Conservation (phyloP, 2,113 vertebrate species). For the Probosciger aterrimus region DNA sequence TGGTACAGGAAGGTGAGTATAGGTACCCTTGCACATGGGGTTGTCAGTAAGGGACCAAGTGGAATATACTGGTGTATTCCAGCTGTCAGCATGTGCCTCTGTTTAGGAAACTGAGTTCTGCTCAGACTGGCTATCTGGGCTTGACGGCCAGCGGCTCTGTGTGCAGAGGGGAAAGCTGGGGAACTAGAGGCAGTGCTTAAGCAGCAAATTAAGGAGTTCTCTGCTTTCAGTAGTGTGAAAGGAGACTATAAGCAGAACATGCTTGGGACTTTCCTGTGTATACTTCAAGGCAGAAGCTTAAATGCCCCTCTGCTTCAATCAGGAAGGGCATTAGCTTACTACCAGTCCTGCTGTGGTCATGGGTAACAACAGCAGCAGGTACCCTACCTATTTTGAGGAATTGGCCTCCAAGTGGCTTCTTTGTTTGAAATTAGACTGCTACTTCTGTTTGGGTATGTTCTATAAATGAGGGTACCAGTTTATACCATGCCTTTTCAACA, state of each 20-base stretch:
- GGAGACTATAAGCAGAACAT: not conserved
- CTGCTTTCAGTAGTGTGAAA: not conserved
- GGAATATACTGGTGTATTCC: not conserved
- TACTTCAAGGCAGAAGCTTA: not conserved
- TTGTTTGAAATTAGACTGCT: not conserved
- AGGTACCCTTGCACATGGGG: not conserved
- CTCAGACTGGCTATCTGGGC: not conserved
- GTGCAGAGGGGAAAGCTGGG: not conserved
- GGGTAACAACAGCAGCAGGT: not conserved
- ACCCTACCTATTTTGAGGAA: not conserved
- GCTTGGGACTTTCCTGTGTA: not conserved
- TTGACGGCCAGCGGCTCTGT: not conserved
- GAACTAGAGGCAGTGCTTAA: not conserved
- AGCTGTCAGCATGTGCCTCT: not conserved
- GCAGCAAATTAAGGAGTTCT: not conserved
- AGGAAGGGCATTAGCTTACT: not conserved
- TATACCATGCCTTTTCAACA: not conserved
- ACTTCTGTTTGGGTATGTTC: not conserved
- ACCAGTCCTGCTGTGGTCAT: not conserved
- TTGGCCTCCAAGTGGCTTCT: not conserved
- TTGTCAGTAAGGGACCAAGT: fast-evolving
- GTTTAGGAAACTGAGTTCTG: not conserved
- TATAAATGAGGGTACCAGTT: not conserved
- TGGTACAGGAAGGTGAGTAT: not conserved
- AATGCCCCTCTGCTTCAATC: not conserved